Evolutionary conservation across 2,113 vertebrate species (phyloP).

Genomic region (Struthio camelus): DNA sequence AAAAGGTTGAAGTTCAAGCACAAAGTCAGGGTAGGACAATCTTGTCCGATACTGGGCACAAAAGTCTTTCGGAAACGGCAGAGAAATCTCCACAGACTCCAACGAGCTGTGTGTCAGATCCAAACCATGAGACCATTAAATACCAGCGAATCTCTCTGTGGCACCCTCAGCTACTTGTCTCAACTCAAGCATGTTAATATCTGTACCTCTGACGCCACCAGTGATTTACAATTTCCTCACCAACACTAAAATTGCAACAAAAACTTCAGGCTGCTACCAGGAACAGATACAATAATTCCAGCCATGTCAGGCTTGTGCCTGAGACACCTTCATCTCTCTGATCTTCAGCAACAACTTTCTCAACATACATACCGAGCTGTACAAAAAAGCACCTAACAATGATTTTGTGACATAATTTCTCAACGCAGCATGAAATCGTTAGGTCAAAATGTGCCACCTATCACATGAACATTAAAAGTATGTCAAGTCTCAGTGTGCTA

Average conservation of each 20-base stretch:
- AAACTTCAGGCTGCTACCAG: neutral
- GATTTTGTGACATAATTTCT: conserved; percentile 58
- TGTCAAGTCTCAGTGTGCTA: conserved; percentile 65
- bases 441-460: conserved; percentile 70
- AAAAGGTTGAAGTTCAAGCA: neutral
- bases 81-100: neutral
- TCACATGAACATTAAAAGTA: conserved; percentile 70
- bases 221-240: neutral
- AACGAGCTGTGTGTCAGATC: fast-evolving
- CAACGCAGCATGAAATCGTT: conserved; percentile 59
- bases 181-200: neutral
- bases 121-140: neutral
- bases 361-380: neutral
- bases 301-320: neutral
- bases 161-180: neutral
- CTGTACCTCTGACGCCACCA: neutral
- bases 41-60: neutral
- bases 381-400: conserved; percentile 54
- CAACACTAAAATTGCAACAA: neutral
- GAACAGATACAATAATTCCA: neutral
- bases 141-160: neutral
- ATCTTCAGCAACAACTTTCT: conserved; percentile 36
- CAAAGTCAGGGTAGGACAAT: neutral
- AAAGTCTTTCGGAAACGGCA: neutral
- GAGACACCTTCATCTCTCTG: conserved; percentile 49